A percentile compares a stretch with the other conserved stretches of the same genome.
phyloP scores from a whole-genome alignment of 2,797 vertebrate species.

The Columba guinea region DNA sequence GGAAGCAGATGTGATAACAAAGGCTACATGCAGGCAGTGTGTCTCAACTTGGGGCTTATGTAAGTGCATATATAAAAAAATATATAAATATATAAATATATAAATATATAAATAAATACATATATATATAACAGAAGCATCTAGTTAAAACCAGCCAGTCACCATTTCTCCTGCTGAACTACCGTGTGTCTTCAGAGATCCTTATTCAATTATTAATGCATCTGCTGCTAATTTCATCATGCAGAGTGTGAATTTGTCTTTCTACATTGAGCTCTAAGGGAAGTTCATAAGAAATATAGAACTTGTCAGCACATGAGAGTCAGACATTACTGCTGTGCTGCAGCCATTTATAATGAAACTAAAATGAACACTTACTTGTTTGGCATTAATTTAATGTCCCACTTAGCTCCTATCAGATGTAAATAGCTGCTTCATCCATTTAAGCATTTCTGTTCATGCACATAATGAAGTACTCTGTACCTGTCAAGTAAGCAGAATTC shows the following conservation, averaged over 20 bases:
- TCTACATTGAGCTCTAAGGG: constrained; percentile 18
- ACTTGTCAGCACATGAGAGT: constrained; percentile 54
- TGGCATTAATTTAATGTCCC: constrained; percentile 73
- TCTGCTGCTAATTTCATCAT: constrained; percentile 66
- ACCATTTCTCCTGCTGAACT: constrained; percentile 10
- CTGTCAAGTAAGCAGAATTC: constrained; percentile 71
- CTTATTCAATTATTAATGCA: constrained; percentile 63
- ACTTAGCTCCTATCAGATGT: constrained; percentile 65
- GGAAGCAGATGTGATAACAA: not conserved
- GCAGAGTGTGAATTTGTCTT: constrained; percentile 57
- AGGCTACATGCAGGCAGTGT: not conserved
- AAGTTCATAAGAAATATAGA: constrained; percentile 66
- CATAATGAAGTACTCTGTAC: constrained; percentile 67
- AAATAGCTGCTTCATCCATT: constrained; percentile 67
- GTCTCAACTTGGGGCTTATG: not conserved
- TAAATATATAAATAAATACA: not conserved
- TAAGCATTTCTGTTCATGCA: constrained; percentile 56
- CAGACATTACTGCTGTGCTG: constrained; percentile 50
- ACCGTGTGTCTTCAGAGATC: constrained; percentile 27
- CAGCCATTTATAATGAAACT: constrained; percentile 60
- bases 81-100: not conserved
- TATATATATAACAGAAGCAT: not conserved
- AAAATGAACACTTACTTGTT: constrained; percentile 69
- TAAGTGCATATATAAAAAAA: not conserved
- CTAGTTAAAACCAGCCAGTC: constrained; percentile 14